phyloP scores from a whole-genome alignment of 2,797 vertebrate species.

The Leptodactylus fallax region DNA sequence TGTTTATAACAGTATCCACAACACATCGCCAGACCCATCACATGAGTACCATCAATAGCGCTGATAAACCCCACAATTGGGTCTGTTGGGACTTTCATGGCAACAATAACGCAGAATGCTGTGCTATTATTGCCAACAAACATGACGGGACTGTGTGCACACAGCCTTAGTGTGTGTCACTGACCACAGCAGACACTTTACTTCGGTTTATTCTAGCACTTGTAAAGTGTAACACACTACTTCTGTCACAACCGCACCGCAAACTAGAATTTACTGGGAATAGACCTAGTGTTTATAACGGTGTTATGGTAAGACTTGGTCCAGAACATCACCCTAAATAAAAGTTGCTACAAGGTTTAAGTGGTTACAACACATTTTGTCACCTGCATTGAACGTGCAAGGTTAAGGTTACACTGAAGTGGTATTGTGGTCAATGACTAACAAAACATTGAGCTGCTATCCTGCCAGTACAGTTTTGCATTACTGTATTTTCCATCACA shows the following conservation, averaged over 20 bases:
- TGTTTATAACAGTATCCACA: neutral
- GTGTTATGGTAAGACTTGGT: neutral
- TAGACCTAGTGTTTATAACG: neutral
- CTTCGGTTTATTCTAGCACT: neutral
- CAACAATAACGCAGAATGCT: too few relatives aligned
- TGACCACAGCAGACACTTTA: neutral
- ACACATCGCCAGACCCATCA: neutral
- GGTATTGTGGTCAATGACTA: neutral
- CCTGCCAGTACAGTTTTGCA: neutral
- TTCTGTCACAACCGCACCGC: neutral
- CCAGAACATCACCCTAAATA: neutral
- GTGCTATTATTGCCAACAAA: too few relatives aligned
- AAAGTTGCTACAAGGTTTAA: neutral
- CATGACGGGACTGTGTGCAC: neutral
- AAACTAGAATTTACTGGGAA: neutral
- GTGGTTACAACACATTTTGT: constrained; percentile 32
- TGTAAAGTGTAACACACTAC: neutral
- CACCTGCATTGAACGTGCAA: too few relatives aligned
- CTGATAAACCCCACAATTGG: too few relatives aligned
- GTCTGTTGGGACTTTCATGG: too few relatives aligned
- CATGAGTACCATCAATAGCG: too few relatives aligned
- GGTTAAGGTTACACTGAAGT: constrained; percentile 35
- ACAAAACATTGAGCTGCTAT: neutral
- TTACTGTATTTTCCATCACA: neutral
- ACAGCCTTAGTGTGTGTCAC: neutral